Conservation (phyloP, 2,888 invertebrate species). For the Fragum whitleyi region DNA sequence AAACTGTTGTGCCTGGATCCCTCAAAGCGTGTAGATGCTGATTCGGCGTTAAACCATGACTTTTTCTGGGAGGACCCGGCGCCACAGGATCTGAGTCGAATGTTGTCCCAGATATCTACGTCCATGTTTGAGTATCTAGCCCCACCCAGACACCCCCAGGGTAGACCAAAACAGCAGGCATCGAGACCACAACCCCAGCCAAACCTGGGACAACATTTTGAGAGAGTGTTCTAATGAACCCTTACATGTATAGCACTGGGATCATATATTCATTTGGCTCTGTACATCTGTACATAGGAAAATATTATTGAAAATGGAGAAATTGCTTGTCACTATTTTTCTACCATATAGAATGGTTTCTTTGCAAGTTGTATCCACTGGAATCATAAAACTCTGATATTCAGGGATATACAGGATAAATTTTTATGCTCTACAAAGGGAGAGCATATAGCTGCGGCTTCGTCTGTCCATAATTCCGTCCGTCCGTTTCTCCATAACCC, state of each 20-base stretch:
- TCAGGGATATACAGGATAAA: no score
- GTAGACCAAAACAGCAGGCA: conserved; percentile 35
- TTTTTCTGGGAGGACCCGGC: conserved; percentile 99
- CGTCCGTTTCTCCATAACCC: no score
- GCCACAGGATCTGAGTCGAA: conserved; percentile 90
- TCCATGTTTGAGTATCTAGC: conserved; percentile 98
- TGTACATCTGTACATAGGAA: not conserved
- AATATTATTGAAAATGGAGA: no score
- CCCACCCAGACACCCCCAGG: conserved; percentile 88
- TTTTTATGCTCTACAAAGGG: no score
- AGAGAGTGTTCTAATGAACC: not conserved
- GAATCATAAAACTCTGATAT: no score
- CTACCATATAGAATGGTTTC: no score
- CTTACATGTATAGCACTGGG: no score
- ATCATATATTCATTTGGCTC: not conserved
- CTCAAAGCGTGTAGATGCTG: conserved; percentile 93
- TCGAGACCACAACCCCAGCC: conserved; percentile 49
- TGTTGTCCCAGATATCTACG: conserved; percentile 95
- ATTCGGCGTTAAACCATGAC: conserved; percentile 97
- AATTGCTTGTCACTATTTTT: no score
- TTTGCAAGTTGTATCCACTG: no score
- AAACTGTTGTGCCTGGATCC: conserved; percentile 96
- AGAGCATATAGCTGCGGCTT: no score
- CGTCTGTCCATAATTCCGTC: no score
- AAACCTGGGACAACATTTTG: conserved; percentile 74